These are phyloP conservation scores for Seriola quinqueradiata DNA, from an alignment of 2,113 vertebrate species.

Conservation along the genomic window DNA sequence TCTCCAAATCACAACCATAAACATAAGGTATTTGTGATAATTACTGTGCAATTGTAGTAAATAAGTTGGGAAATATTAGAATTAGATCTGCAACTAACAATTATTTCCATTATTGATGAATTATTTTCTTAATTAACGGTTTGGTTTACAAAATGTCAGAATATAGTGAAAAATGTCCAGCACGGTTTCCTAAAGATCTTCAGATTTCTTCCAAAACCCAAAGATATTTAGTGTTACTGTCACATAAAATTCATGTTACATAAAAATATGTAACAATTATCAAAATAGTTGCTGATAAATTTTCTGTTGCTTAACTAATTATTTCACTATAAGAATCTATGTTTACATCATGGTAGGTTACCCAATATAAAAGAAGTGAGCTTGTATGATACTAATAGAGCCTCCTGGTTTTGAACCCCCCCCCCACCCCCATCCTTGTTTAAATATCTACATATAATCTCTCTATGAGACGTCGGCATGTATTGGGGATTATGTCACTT, in stretches of 20 bases:
- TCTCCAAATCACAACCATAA: background rate
- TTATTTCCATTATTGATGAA: background rate
- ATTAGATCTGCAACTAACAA: too few relatives aligned
- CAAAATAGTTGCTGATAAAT: too few relatives aligned
- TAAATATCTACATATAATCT: background rate
- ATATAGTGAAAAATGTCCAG: background rate
- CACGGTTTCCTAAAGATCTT: too few relatives aligned
- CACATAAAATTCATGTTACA: too few relatives aligned
- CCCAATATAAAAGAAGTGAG: background rate
- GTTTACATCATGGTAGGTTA: background rate
- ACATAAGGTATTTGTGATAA: background rate
- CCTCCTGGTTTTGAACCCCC: background rate
- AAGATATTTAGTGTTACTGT: too few relatives aligned
- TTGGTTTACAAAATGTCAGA: background rate
- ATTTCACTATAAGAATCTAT: background rate
- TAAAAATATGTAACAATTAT: too few relatives aligned
- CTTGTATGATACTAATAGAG: background rate
- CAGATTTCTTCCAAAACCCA: too few relatives aligned
- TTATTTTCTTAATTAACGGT: too few relatives aligned
- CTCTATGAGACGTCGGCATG: slow-evolving; percentile 19
- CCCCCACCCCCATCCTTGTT: background rate
- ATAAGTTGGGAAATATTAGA: too few relatives aligned
- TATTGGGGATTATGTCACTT: slow-evolving; percentile 43
- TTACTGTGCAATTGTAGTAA: background rate
- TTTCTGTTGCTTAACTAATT: background rate